A percentile compares a stretch with the other conserved stretches of the same genome.
These are phyloP conservation scores for Actinemys pallida DNA, from an alignment of 2,113 vertebrate species.

Conservation along the genomic window DNA sequence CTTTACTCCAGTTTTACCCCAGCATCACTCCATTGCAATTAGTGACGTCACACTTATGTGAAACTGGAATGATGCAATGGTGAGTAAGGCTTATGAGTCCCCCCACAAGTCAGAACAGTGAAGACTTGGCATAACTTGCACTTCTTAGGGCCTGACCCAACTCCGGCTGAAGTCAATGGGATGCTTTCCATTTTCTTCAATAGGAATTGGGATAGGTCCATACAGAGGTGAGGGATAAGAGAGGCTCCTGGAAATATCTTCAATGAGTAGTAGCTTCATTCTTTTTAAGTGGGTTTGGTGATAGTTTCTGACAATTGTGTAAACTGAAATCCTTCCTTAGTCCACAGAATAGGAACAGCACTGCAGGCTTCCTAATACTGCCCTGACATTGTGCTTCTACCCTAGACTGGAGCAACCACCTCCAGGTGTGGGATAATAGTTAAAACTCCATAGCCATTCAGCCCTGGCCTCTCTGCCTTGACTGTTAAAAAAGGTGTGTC, in stretches of 20 bases:
- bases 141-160: neutral
- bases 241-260: neutral
- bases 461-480: neutral
- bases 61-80: neutral
- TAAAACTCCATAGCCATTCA: neutral
- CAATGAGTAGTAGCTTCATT: neutral
- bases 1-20: neutral
- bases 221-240: neutral
- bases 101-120: neutral
- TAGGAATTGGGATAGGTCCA: neutral
- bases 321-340: neutral
- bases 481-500: neutral
- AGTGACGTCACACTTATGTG: fast-evolving
- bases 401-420: neutral
- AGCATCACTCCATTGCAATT: neutral
- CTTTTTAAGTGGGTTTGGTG: neutral
- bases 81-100: neutral
- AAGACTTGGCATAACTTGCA: neutral
- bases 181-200: neutral
- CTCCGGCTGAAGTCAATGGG: neutral
- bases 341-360: neutral
- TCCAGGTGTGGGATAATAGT: neutral
- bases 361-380: neutral
- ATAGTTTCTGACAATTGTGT: neutral
- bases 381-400: neutral